A percentile compares a stretch with the other conserved stretches of the same genome.
phyloP scores from a whole-genome alignment of 2,113 vertebrate genomes.

The human (Homo sapiens) region GRCh38 chr12:129067001-129067500 shows the following conservation, averaged over 20 bases:
- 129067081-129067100: not conserved
- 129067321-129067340: not conserved
- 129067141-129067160: rapidly evolving
- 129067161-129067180: rapidly evolving
- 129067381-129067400: rapidly evolving
- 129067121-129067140: rapidly evolving
- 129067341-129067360: not conserved
- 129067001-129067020: not conserved
- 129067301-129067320: rapidly evolving
- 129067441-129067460: not conserved
- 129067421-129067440: not conserved
- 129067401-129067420: not conserved
- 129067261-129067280: rapidly evolving
- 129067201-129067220: not conserved
- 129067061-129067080: not conserved
- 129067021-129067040: not conserved
- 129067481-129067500: rapidly evolving
- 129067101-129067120: not conserved
- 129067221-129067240: no score
- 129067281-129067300: not conserved
- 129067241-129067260: not conserved
- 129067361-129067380: not conserved
- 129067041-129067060: not conserved
- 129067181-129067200: not conserved
- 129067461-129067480: not conserved